These are phyloP conservation scores for Tenualosa thibaudeaui DNA, from an alignment of 2,797 vertebrate species.

Conservation along the genomic window DNA sequence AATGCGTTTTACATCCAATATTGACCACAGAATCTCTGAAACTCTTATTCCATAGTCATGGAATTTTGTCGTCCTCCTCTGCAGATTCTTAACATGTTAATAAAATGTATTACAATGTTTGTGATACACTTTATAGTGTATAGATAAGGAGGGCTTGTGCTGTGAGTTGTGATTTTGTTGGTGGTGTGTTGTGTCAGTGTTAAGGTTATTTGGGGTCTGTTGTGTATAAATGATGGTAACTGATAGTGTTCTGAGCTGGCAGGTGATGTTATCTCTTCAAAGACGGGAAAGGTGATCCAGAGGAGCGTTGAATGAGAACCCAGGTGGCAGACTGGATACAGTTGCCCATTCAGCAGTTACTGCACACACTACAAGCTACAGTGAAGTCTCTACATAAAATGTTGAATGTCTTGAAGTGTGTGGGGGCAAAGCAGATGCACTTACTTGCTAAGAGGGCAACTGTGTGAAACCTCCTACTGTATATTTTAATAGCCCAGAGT, in stretches of 20 bases:
- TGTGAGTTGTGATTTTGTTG: background rate
- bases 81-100: too few species aligned
- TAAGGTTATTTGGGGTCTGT: conserved; percentile 4
- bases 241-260: background rate
- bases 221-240: background rate
- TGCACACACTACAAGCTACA: background rate
- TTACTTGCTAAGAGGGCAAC: conserved; percentile 7
- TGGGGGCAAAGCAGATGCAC: background rate
- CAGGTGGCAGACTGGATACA: background rate
- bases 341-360: conserved; percentile 9
- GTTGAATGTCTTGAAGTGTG: background rate
- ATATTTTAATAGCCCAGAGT: conserved; percentile 15
- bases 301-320: background rate
- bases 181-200: background rate
- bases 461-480: background rate
- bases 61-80: too few species aligned
- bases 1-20: too few species aligned
- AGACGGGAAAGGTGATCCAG: background rate
- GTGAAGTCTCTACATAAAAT: conserved; percentile 7
- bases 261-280: background rate
- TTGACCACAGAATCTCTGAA: too few species aligned
- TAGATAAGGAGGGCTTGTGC: background rate
- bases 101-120: too few species aligned
- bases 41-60: too few species aligned
- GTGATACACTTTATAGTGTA: background rate